Base-by-base conservation (phyloP, 2,888 invertebrate species). In the Carpatolechia fugitivella region DNA sequence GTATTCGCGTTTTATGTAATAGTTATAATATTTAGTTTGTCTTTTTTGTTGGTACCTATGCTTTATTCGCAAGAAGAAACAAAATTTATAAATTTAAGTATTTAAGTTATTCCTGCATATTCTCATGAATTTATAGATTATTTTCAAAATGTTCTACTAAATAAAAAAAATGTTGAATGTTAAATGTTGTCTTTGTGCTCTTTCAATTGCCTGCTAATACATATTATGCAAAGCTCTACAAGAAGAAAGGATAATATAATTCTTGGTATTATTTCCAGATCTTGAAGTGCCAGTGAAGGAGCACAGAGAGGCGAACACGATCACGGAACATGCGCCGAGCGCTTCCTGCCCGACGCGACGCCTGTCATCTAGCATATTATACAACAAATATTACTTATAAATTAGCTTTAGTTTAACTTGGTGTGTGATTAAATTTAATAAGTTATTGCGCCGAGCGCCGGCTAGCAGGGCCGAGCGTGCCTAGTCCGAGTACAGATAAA, bases 401-500 rank as follows among this genome's bases (percentile, higher is more conserved):
- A 70, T 76, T 85, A 87, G 84, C 74, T 76, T 79, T 85, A 87
- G 84, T 80, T 81, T 86, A 83, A 82, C 74, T 84, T 84, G 86
- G 87, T 89, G 89, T 88, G 88, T 87, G 86, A 88, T 84, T 83
- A 82, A 76, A 80, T 75, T 70, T 78, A 74, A 74, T 87, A 85
- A 88, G 85, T 88, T 85, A 86, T 85, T 82, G 83, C 85, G 86
- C 82, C 77, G 78, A 80, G 80, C 82, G 84, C 82, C 82, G 78
- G 70, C 74, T 69, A 67, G 66, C 72, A 67, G 71, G 62, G 80
- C 81, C 79, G 84, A 78, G 87, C 84, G 78, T 83, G 82, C 85
- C 89, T 89, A 89, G 89, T 90, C 89, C 84, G 80, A 76, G 81
- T 85, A 84, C 86, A 86, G 80, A 85, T 84, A 80, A 80, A 83